Conservation (phyloP, 2,888 invertebrate species). For the Cacoxenus indagator region DNA sequence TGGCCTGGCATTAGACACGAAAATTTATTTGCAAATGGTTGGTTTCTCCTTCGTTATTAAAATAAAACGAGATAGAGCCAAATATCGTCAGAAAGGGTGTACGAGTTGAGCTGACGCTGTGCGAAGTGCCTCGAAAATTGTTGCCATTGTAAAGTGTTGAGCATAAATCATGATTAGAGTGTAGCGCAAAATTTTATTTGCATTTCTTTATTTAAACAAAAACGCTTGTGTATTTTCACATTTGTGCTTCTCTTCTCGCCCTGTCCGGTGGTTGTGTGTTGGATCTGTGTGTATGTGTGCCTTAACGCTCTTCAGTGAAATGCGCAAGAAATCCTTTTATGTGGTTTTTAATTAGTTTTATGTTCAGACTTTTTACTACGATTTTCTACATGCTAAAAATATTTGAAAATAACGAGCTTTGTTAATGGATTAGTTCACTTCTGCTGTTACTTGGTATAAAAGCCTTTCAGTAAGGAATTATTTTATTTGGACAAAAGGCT, state of each 20-base stretch:
- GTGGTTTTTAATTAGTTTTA: too few relatives aligned
- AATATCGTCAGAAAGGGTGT: not conserved
- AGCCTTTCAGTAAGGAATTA: too few relatives aligned
- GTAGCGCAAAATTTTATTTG: slow-evolving; percentile 16
- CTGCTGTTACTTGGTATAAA: too few relatives aligned
- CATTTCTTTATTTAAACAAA: slow-evolving; percentile 9
- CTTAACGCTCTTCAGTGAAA: too few relatives aligned
- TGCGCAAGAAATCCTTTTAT: too few relatives aligned
- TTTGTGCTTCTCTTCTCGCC: not conserved
- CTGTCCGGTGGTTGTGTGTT: not conserved
- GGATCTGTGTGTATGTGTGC: not conserved
- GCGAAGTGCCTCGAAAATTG: slow-evolving; percentile 1
- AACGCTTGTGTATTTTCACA: not conserved
- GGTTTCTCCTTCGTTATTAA: not conserved
- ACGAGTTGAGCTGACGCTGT: not conserved
- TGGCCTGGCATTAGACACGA: not conserved
- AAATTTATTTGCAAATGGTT: slow-evolving; percentile 2
- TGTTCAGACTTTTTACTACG: too few relatives aligned
- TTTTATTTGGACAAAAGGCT: too few relatives aligned
- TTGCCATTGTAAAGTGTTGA: slow-evolving; percentile 11
- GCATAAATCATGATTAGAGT: slow-evolving; percentile 19
- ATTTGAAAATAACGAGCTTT: too few relatives aligned
- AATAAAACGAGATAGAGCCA: not conserved
- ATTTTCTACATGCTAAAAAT: too few relatives aligned
- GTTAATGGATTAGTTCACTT: too few relatives aligned